These are phyloP conservation scores for Trichonephila inaurata DNA, from an alignment of 1,140 invertebrate species.

Conservation along the genomic window DNA sequence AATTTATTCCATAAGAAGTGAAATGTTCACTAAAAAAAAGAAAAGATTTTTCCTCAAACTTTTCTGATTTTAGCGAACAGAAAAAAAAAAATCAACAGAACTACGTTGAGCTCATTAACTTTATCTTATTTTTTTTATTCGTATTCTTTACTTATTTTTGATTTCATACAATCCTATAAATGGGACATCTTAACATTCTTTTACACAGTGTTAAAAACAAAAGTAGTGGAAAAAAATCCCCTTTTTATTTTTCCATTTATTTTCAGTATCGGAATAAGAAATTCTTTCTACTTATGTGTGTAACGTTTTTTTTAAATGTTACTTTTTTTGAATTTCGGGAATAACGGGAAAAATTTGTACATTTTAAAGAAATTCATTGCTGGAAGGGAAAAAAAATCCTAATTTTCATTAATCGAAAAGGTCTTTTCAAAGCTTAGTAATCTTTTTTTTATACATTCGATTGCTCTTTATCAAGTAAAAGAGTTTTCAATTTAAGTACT, in stretches of 20 bases:
- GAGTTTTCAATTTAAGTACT: neutral
- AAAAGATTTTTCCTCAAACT: constrained; percentile 37
- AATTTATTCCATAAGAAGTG: constrained; percentile 55
- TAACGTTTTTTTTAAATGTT: neutral
- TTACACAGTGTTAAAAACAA: neutral
- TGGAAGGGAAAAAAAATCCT: neutral
- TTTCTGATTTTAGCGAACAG: constrained; percentile 35
- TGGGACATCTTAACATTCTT: constrained; percentile 9
- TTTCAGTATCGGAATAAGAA: constrained; percentile 5
- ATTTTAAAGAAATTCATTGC: neutral
- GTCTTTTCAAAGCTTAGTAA: neutral
- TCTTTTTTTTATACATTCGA: neutral
- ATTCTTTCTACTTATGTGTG: neutral
- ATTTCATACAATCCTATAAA: constrained; percentile 58
- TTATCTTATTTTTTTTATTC: constrained; percentile 52
- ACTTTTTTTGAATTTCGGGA: neutral
- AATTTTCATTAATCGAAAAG: constrained; percentile 9
- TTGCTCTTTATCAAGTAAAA: neutral
- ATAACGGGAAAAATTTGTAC: neutral
- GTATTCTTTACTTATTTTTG: constrained; percentile 50
- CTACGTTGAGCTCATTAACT: constrained; percentile 50
- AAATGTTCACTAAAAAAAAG: neutral
- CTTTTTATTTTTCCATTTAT: constrained; percentile 6
- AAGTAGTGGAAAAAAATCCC: neutral
- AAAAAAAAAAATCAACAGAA: constrained; percentile 31